Conservation (phyloP, 2,888 invertebrate genomes). For the Macaria liturata region DNA sequence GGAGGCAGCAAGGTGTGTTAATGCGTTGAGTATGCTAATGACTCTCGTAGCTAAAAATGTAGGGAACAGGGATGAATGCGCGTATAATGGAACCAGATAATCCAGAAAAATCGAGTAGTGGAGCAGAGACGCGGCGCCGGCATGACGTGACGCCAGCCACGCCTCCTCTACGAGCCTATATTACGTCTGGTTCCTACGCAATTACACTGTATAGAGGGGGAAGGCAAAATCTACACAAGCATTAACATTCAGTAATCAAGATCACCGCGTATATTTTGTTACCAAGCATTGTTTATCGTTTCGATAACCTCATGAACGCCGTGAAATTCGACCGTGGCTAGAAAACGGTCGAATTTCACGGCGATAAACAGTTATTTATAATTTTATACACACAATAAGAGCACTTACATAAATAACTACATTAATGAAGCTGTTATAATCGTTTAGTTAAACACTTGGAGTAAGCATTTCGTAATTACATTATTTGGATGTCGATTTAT, state of each 20-base stretch:
- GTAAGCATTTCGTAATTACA: neutral
- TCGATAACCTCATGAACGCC: constrained; percentile 25
- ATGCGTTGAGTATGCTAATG: too few species aligned
- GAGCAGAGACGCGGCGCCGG: constrained; percentile 65
- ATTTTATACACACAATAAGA: neutral
- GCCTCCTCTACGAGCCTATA: constrained; percentile 65
- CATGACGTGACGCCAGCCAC: constrained; percentile 73
- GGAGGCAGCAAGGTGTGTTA: too few species aligned
- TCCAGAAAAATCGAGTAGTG: constrained; percentile 60
- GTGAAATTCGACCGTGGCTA: constrained; percentile 17
- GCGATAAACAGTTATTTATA: constrained; percentile 16
- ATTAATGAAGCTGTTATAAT: neutral
- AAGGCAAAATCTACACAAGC: constrained; percentile 43
- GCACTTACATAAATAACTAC: neutral
- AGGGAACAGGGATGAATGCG: constrained; percentile 23
- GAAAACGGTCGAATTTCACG: constrained; percentile 19
- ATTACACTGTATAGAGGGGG: constrained; percentile 47
- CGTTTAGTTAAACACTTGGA: neutral
- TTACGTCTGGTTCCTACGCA: constrained; percentile 53
- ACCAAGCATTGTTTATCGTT: constrained; percentile 25
- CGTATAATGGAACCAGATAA: constrained; percentile 41
- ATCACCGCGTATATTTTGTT: constrained; percentile 34
- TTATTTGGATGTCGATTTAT: constrained; percentile 12
- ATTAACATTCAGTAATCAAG: constrained; percentile 41
- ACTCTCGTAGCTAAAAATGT: constrained; percentile 30